Base-by-base conservation (phyloP, 2,113 vertebrate genomes). In the Vidua chalybeata region DNA sequence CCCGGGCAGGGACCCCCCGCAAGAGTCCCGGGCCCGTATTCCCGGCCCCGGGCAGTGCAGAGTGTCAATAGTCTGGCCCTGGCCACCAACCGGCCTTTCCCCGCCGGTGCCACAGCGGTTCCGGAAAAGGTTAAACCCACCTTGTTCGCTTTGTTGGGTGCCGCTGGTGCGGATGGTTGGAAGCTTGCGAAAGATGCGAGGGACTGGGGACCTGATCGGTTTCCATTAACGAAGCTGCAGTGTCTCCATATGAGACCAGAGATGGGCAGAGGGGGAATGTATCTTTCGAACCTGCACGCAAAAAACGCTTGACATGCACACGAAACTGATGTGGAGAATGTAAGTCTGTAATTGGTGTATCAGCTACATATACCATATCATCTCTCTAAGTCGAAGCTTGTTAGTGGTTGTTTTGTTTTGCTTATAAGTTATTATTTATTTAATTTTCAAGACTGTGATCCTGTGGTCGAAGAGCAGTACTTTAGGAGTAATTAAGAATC, bases 1-100 rank as follows among this genome's bases (percentile, higher is more conserved):
- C 8, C 23, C 17, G 5, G 43, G n/a, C 13, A 2, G 17, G 11
- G 21, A 22, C 10, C 2, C 2, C 20, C 7, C 5, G 12, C 13
- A n/a, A 37, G 51, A 26, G 35, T 54, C 5, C 52, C 3, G 11
- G 33, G 26, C 28, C 55, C 10, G 2, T 56, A 46, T 24, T 67
- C n/a, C 48, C 19, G 48, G 18, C 10, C 7, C 30, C 22, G 21
- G 48, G 19, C 41, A 43, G 18, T 2, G 35, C 55, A 62, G 24
- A 31, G 8, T 37, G 48, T 11, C 55, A 5, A 15, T 4, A 27
- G 21, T 3, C 22, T 9, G 55, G 10, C 22, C 54, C 15, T 8
- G 35, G 35, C 41, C 55, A 49, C 41, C 30, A 15, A 11, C 22
- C 5, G 26, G 67, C 30, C 73, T 59, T 58, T 22, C 58, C 12